Percentiles rank a stretch among this genome's conserved stretches.
These are phyloP conservation scores for Zootermopsis nevadensis DNA, from an alignment of 2,888 invertebrate species.

Conservation along the genomic window DNA sequence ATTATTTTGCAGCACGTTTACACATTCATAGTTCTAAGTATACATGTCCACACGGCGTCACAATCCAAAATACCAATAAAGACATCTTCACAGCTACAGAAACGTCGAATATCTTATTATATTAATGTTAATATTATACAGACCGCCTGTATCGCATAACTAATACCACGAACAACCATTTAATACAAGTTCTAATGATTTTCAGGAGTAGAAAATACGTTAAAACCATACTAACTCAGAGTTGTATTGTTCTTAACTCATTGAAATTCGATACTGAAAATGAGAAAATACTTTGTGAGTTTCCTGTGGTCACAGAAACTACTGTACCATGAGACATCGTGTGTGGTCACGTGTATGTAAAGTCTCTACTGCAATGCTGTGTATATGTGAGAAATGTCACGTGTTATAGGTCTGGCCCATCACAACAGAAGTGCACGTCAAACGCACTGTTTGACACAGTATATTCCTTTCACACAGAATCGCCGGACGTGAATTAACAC, in stretches of 20 bases:
- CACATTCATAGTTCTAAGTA: too few species aligned
- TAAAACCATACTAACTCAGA: not conserved
- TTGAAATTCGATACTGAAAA: not conserved
- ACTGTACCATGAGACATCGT: slow-evolving; percentile 14
- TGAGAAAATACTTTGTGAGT: not conserved
- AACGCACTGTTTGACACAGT: not conserved
- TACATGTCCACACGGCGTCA: too few species aligned
- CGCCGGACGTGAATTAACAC: not conserved
- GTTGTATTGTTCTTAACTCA: not conserved
- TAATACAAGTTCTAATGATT: too few species aligned
- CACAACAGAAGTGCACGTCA: not conserved
- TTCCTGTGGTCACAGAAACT: not conserved
- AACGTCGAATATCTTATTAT: too few species aligned
- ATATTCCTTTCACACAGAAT: not conserved
- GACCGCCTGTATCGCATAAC: too few species aligned
- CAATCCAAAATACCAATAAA: too few species aligned
- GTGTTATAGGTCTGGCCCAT: not conserved
- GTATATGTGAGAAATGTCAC: not conserved
- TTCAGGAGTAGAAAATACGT: too few species aligned
- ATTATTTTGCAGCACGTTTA: too few species aligned
- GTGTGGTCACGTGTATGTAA: slow-evolving; percentile 12
- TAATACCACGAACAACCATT: too few species aligned
- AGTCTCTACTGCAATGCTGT: not conserved
- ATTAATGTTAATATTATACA: too few species aligned
- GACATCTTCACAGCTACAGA: too few species aligned